phyloP scores from a whole-genome alignment of 2,113 vertebrate species.

The Holacanthus passer region DNA sequence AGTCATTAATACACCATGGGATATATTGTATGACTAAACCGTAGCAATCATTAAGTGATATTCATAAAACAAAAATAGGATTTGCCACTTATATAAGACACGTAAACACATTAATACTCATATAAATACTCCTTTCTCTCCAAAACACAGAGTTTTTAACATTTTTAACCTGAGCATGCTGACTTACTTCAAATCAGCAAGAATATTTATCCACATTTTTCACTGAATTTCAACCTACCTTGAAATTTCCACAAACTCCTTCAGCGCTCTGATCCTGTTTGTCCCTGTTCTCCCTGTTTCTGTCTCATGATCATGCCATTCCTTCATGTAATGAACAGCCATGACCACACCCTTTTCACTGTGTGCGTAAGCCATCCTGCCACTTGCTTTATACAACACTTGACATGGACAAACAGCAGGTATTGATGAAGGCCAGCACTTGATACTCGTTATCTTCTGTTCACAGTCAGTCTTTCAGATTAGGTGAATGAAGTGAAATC shows the following conservation, averaged over 20 bases:
- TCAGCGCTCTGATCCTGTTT: neutral
- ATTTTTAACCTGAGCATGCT: neutral
- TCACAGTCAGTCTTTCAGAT: neutral
- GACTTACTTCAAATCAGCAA: neutral
- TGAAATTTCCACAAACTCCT: neutral
- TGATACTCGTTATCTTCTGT: neutral
- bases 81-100: too few species aligned
- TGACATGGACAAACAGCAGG: slow-evolving; percentile 30
- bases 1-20: neutral
- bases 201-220: neutral
- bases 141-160: neutral
- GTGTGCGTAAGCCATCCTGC: slow-evolving; percentile 13
- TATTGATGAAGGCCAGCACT: neutral
- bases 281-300: neutral
- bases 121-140: neutral
- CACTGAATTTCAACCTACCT: slow-evolving; percentile 20
- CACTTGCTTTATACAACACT: neutral
- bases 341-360: slow-evolving; percentile 68
- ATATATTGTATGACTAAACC: neutral
- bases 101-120: neutral
- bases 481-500: neutral
- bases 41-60: neutral
- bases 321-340: slow-evolving; percentile 60
- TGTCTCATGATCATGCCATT: neutral
- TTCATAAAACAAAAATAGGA: neutral